phyloP scores from a whole-genome alignment of 2,888 invertebrate species.

The Galerucella calmariensis region DNA sequence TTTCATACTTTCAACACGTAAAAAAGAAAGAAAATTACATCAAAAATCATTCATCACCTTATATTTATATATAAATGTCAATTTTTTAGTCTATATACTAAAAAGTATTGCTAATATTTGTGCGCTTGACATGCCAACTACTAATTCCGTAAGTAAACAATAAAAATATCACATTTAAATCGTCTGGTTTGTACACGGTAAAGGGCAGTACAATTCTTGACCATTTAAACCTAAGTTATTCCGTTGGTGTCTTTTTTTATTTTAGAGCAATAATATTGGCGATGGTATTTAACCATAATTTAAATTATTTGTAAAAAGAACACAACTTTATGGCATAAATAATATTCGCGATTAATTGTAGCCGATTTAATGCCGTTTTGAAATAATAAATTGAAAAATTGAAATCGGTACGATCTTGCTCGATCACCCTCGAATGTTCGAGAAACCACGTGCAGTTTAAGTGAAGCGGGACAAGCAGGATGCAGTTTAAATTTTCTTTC shows the following conservation, averaged over 20 bases:
- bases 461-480: neutral
- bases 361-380: neutral
- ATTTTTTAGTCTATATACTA: neutral
- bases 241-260: neutral
- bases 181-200: conserved; percentile 39
- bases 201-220: conserved; percentile 42
- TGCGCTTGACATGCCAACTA: conserved; percentile 8
- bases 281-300: neutral
- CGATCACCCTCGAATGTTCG: too few species aligned
- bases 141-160: conserved; percentile 14
- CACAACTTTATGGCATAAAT: neutral
- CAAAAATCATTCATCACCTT: neutral
- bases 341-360: neutral
- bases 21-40: neutral
- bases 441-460: too few species aligned
- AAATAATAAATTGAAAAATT: too few species aligned
- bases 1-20: neutral
- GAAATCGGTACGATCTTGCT: too few species aligned
- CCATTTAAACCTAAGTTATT: conserved; percentile 38
- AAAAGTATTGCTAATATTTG: conserved; percentile 11
- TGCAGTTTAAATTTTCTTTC: neutral
- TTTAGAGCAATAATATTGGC: conserved; percentile 10
- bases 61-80: neutral
- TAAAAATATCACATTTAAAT: conserved; percentile 32
- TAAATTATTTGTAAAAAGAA: neutral